A percentile compares a stretch with the other conserved stretches of the same genome.
Conservation (phyloP, 2,797 vertebrate genomes). For the Benthosema pterotum region DNA sequence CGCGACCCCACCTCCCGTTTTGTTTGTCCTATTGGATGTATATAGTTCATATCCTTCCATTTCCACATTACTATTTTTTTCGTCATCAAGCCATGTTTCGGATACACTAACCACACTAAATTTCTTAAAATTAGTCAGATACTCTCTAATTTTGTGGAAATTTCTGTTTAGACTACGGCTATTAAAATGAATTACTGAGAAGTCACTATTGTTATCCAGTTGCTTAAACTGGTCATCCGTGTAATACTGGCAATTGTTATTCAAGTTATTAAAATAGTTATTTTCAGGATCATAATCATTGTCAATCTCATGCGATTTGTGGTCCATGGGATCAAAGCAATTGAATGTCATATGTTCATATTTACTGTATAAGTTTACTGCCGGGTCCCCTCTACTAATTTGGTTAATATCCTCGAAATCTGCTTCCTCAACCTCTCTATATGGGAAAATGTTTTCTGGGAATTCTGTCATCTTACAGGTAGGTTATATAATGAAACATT, state of each 20-base stretch:
- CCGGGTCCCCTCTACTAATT: too few species aligned
- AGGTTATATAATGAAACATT: too few species aligned
- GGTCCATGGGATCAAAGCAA: neutral
- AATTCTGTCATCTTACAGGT: too few species aligned
- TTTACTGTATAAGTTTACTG: too few species aligned
- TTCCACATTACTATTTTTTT: too few species aligned
- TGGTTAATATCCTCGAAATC: too few species aligned
- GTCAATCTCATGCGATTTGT: neutral
- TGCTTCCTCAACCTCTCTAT: too few species aligned
- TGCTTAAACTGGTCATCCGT: conserved; percentile 6
- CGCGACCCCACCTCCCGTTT: too few species aligned
- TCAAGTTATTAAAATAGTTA: neutral
- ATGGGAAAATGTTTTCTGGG: too few species aligned
- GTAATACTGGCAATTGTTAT: conserved; percentile 8
- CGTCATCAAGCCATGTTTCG: conserved; percentile 10
- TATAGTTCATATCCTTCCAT: too few species aligned
- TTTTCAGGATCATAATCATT: neutral
- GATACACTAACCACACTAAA: conserved; percentile 7
- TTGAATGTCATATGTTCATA: conserved; percentile 1
- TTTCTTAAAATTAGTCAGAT: conserved; percentile 1
- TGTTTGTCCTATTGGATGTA: too few species aligned
- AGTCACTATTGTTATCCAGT: neutral
- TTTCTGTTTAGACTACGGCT: conserved; percentile 12
- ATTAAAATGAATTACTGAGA: conserved; percentile 17
- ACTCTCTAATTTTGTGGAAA: conserved; percentile 1